These are phyloP conservation scores for Candoia aspera DNA, from an alignment of 2,113 vertebrate species.

Conservation along the genomic window DNA sequence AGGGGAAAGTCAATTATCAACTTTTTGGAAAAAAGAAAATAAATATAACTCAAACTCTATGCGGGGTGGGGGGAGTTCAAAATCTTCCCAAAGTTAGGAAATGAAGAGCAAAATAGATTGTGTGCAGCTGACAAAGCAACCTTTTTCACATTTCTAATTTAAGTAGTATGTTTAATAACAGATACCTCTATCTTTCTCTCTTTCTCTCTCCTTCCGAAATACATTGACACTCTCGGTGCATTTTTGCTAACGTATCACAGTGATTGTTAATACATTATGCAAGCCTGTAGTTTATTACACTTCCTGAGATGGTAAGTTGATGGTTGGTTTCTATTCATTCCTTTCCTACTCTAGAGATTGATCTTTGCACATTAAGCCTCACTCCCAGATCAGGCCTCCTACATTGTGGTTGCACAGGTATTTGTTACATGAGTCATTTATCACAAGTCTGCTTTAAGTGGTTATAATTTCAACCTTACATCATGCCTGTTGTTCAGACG, in stretches of 20 bases:
- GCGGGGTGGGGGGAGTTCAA: background rate
- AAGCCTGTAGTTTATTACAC: constrained; percentile 54
- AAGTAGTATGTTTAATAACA: constrained; percentile 35
- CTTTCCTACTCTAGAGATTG: constrained; percentile 65
- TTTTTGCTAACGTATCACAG: constrained; percentile 51
- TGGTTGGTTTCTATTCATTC: constrained; percentile 60
- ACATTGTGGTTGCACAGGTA: constrained; percentile 57
- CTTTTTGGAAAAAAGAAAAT: background rate
- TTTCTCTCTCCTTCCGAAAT: constrained; percentile 46
- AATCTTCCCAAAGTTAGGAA: background rate
- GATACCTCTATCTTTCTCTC: constrained; percentile 35
- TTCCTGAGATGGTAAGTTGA: constrained; percentile 57
- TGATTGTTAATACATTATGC: constrained; percentile 50
- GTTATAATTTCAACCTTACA: constrained; percentile 69
- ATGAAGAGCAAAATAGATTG: constrained; percentile 17
- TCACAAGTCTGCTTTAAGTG: constrained; percentile 67
- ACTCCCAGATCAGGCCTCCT: constrained; percentile 70
- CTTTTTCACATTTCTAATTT: constrained; percentile 33
- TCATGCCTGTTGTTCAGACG: constrained; percentile 65
- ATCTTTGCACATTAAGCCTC: constrained; percentile 64
- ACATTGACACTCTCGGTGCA: constrained; percentile 8
- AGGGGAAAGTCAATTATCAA: background rate
- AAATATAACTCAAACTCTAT: background rate
- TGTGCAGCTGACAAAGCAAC: background rate
- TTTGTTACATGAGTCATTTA: constrained; percentile 66